phyloP scores from a whole-genome alignment of 2,797 vertebrate species.

The Oreonectes daqikongensis region DNA sequence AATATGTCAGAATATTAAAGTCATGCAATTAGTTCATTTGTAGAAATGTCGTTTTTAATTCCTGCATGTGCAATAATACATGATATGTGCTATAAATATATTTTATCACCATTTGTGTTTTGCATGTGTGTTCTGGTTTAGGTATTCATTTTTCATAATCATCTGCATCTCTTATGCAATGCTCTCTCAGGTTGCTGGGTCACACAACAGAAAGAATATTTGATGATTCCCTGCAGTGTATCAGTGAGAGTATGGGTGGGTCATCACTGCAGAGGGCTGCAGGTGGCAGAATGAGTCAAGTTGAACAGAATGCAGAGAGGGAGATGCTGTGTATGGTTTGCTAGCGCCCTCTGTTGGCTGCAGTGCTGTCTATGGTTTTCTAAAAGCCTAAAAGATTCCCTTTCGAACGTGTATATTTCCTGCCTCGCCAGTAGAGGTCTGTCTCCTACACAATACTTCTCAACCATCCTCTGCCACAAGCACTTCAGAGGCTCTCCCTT shows the following conservation, averaged over 20 bases:
- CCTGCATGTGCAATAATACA: too few relatives aligned
- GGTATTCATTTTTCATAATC: neutral
- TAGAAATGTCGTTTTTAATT: too few relatives aligned
- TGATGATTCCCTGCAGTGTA: constrained; percentile 59
- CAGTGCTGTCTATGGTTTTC: neutral
- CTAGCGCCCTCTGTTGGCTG: constrained; percentile 60
- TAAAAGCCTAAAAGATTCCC: neutral
- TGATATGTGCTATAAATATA: too few relatives aligned
- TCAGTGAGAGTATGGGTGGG: constrained; percentile 23
- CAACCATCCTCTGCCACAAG: neutral
- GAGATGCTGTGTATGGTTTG: constrained; percentile 23
- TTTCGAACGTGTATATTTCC: constrained; percentile 19
- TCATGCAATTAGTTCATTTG: too few relatives aligned
- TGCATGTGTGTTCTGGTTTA: neutral
- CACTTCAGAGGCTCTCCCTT: constrained; percentile 1
- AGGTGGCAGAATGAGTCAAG: constrained; percentile 54
- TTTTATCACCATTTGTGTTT: neutral
- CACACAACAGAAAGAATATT: constrained; percentile 58
- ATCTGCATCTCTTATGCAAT: neutral
- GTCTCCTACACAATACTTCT: constrained; percentile 15
- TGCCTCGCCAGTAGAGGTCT: constrained; percentile 36
- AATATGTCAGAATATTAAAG: too few relatives aligned
- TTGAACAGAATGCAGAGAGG: constrained; percentile 38
- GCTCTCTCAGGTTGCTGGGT: neutral
- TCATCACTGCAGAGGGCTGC: constrained; percentile 53